Evolutionary conservation across 2,888 invertebrate genomes (phyloP), one percentile per base, ranked within the genome.

Genomic region (Platycheirus albimanus): DNA sequence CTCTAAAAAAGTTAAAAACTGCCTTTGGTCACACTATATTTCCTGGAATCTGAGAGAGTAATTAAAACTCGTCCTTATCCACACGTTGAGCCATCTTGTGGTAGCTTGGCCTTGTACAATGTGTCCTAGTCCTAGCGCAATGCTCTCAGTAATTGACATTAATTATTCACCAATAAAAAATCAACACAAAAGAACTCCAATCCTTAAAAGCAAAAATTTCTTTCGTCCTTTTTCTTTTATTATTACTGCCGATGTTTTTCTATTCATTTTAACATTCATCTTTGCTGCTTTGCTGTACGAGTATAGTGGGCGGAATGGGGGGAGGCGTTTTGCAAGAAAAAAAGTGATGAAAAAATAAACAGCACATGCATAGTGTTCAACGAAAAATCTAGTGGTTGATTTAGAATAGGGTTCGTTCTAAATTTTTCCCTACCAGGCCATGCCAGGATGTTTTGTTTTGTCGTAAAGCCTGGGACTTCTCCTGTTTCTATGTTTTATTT

Each of bases 131-230:
- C 81, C 51, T 36, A 47, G 66, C 43, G 30, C 28, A 47, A 38
- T 74, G 72, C 74, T 43, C 83, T 58, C 74, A 54, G 78, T 83
- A 83, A 83, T 83, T 83, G 83, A 74, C 83, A 83, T 83, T 83
- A 83, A 83, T 83, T 83, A 83, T 83, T 83, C 83, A 83, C 83
- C 78, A 74, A 83, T 83, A 83, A 78, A 83, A 83, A 83, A 79
- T 56, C 41, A 69, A 79, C 74, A 74, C 49, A 51, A 75, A 64
- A 61, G 56, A 69, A 51, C 45, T 58, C 51, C 20, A 33, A 45
- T 67, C 45, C 51, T 58, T 33, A 30, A 64, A 63, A 52, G 51
- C 38, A 43, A 52, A 72, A 61, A 72, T 80, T 76, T 51, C 49
- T 71, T 74, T 66, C 49, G 69, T 78, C 78, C 78, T 78, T 58